These are phyloP conservation scores for Apantesis nais DNA, from an alignment of 2,888 invertebrate species.

Conservation along the genomic window DNA sequence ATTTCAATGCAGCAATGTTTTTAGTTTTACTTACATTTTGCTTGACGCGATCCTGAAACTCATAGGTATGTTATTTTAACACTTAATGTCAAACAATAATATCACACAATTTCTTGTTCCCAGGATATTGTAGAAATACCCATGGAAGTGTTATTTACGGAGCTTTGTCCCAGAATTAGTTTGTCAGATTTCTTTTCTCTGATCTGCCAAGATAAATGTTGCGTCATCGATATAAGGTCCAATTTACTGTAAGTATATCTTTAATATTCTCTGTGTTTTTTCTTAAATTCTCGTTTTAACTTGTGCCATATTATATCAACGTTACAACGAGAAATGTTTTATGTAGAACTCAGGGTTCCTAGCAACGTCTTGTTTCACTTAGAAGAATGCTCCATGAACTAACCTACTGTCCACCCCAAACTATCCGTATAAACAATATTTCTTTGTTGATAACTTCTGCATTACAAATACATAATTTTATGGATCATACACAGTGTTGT, in stretches of 20 bases:
- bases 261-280: not conserved
- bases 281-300: not conserved
- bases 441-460: too few species aligned
- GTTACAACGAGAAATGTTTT: not conserved
- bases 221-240: conserved; percentile 79
- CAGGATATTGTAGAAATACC: conserved; percentile 90
- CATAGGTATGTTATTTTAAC: too few species aligned
- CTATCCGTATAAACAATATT: too few species aligned
- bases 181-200: conserved; percentile 93
- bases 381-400: not conserved
- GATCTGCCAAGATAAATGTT: conserved; percentile 86
- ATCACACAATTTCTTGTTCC: conserved; percentile 37
- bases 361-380: too few species aligned
- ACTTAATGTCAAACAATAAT: not conserved
- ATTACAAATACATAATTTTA: too few species aligned
- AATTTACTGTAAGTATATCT: conserved; percentile 74
- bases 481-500: too few species aligned
- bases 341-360: too few species aligned
- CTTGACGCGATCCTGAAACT: too few species aligned
- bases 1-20: not conserved
- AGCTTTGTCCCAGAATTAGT: conserved; percentile 93
- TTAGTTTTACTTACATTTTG: too few species aligned
- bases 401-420: not conserved
- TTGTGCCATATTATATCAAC: too few species aligned
- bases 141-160: conserved; percentile 88